Percentiles rank a stretch among this genome's conserved stretches.
Evolutionary conservation across 2,113 vertebrate genomes (phyloP).

Genomic region (Varanus salvator): DNA sequence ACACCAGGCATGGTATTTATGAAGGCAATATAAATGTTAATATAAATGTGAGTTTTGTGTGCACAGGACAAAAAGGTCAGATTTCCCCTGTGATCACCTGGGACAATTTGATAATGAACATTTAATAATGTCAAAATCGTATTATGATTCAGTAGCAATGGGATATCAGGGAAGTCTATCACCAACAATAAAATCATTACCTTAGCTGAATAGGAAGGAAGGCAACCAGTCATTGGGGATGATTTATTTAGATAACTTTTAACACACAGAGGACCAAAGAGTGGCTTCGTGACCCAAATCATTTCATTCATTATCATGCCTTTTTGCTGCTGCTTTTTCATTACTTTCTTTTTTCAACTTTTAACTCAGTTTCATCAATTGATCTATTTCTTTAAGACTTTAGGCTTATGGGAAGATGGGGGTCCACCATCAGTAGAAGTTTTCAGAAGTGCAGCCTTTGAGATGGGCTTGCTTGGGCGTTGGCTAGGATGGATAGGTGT

Average conservation of each 20-base stretch:
- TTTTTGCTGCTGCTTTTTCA: neutral
- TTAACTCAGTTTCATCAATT: neutral
- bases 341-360: neutral
- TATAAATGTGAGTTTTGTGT: slow-evolving; percentile 20
- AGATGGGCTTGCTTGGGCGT: neutral
- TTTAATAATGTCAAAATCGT: slow-evolving; percentile 54
- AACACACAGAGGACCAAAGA: neutral
- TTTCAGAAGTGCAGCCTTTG: neutral
- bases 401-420: neutral
- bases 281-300: neutral
- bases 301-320: neutral
- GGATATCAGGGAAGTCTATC: slow-evolving; percentile 35
- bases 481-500: neutral
- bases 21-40: neutral
- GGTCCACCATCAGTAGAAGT: neutral
- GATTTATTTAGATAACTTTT: slow-evolving; percentile 33
- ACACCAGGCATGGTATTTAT: neutral
- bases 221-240: neutral
- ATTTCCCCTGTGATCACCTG: neutral
- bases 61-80: neutral
- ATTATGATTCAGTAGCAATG: slow-evolving; percentile 55
- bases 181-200: slow-evolving; percentile 14
- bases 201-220: slow-evolving; percentile 32
- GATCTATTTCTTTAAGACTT: neutral
- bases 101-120: slow-evolving; percentile 43